Evolutionary conservation across 1,140 invertebrate genomes (phyloP).

Genomic region (Drosophila hydei): DNA sequence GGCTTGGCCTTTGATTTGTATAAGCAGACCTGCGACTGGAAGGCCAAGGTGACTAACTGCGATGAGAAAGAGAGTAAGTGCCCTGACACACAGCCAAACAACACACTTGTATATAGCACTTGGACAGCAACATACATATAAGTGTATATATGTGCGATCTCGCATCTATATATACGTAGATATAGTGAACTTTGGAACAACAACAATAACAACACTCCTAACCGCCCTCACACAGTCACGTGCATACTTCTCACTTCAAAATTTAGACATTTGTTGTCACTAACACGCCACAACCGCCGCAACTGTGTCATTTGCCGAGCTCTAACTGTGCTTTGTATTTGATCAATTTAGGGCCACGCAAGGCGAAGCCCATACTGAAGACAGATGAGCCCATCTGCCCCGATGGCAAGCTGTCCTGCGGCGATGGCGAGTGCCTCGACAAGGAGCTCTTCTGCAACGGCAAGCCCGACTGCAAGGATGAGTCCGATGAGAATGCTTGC

Average conservation of each 20-base stretch:
- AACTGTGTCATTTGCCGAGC: slow-evolving; percentile 13
- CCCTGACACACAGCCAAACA: slow-evolving; percentile 68
- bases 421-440: slow-evolving; percentile 94
- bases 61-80: slow-evolving; percentile 98
- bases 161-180: slow-evolving; percentile 32
- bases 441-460: slow-evolving; percentile 97
- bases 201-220: slow-evolving; percentile 29
- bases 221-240: slow-evolving; percentile 29
- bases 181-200: slow-evolving; percentile 64
- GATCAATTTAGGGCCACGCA: slow-evolving; percentile 89
- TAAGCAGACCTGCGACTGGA: slow-evolving; percentile 99
- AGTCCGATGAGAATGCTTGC: slow-evolving; percentile 97
- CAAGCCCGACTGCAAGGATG: slow-evolving; percentile 95
- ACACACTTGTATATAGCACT: slow-evolving; percentile 41
- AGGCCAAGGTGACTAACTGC: slow-evolving; percentile 97
- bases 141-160: slow-evolving; percentile 8
- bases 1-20: slow-evolving; percentile 98
- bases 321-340: neutral
- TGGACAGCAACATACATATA: slow-evolving; percentile 20
- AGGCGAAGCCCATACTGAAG: slow-evolving; percentile 93
- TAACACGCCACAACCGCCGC: slow-evolving; percentile 46
- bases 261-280: slow-evolving; percentile 76
- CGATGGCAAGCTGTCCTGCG: slow-evolving; percentile 94
- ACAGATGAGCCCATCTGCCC: slow-evolving; percentile 96
- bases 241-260: slow-evolving; percentile 74